Base-by-base conservation (phyloP, 2,888 invertebrate genomes). In the Cephonodes hylas region DNA sequence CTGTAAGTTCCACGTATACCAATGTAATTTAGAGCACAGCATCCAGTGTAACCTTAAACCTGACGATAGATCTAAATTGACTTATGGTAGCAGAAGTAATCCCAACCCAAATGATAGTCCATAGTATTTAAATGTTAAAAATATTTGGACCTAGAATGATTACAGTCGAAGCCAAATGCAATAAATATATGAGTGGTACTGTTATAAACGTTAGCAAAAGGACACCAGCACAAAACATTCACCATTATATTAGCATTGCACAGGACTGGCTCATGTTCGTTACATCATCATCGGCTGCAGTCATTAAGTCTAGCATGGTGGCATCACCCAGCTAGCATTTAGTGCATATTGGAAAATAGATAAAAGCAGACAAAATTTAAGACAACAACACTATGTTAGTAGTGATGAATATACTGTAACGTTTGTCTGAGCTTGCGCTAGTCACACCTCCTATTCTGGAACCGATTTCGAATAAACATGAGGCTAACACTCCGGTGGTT, bases 261-360 rank as follows among this genome's bases (percentile, higher is more conserved):
- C 91, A 87, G 83, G 83, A 84, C 83, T 87, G 88, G 88, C 88
- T 85, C 85, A 85, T 83, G 66, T 73, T 79, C 81, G 85, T 85
- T 84, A 86, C 80, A 79, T 79, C 81, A 83, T 80, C 86, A 87
- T 85, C 74, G 84, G 85, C 81, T 83, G 85, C 84, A 75, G 84
- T 85, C 89, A 91, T 88, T 71, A 86, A 85, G 86, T 84, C 87
- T 88, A 86, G 89, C 88, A 90, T 86, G 89, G 89, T 91, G 89
- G 80, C 81, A 80, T 84, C 85, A 89, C 89, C 89, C 89, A 87
- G 89, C 88, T 88, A 88, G 81, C 75, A 68, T 75, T 86, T 89
- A 90, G 89, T 85, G 88, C 86, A 88, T 88, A 48, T 8, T 79
- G 75, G 75, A 75, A 77, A 80, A 71, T 74, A 75, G 76, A 74